phyloP scores from a whole-genome alignment of 2,113 vertebrate species.

The Brachypteracias leptosomus region DNA sequence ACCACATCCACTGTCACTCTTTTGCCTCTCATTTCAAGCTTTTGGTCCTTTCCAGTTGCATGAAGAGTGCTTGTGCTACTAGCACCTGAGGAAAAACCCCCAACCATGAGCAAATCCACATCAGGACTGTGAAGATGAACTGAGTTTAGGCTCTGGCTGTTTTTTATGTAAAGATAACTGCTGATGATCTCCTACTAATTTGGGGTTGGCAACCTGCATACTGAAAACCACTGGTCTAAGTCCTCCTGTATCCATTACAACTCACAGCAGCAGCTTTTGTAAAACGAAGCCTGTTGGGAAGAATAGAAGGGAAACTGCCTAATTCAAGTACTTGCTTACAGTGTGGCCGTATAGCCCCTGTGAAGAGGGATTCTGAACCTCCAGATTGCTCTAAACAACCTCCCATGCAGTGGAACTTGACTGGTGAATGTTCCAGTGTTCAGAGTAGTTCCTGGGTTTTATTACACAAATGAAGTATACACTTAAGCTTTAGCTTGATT shows the following conservation, averaged over 20 bases:
- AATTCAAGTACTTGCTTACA: constrained; percentile 8
- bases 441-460: constrained; percentile 40
- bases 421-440: constrained; percentile 58
- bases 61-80: background rate
- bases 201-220: background rate
- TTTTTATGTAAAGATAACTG: background rate
- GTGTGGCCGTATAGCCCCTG: constrained; percentile 12
- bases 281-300: constrained; percentile 26
- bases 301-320: constrained; percentile 10
- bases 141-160: background rate
- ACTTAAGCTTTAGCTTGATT: constrained; percentile 59
- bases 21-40: background rate
- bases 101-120: background rate
- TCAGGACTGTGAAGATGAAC: constrained; percentile 8
- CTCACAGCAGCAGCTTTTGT: constrained; percentile 4
- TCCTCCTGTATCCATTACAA: background rate
- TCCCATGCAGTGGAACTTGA: constrained; percentile 27
- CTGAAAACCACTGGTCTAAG: constrained; percentile 41
- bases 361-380: constrained; percentile 48
- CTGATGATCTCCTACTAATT: background rate
- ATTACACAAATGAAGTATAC: constrained; percentile 23
- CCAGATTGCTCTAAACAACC: background rate
- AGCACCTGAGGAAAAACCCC: background rate
- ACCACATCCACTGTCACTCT: background rate
- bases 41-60: constrained; percentile 15